Evolutionary conservation across 2,888 invertebrate species (phyloP), one percentile per base, ranked within the genome.

Genomic region (Acrocyrtus sp.): DNA sequence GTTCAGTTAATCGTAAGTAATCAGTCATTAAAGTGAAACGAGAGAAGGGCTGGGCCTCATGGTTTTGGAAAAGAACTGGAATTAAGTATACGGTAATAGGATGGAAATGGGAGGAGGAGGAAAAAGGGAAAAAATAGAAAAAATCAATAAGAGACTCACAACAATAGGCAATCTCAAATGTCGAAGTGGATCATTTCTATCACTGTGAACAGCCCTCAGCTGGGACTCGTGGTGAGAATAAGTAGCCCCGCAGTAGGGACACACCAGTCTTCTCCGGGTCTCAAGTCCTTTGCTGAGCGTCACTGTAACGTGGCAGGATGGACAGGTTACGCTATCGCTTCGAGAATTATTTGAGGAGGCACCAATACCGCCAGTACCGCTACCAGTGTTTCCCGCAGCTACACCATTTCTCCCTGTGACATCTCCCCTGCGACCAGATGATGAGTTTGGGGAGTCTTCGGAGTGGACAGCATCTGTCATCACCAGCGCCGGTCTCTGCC

Each of bases 101-200:
- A 2, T 12, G 17, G 5, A 6, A 17, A 22, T 48, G 10, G 29
- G 54, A 53, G 8, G 22, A 22, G 54, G 29, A 12, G 26, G 29
- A 65, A 66, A 74, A 75, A 65, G 10, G 19, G 43, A 76, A 75
- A 74, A 65, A 1, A 29, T 43, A 50, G 29, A 24, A 56, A 47
- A 80, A n/a, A n/a, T n/a, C n/a, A n/a, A n/a, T n/a, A n/a, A n/a
- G n/a, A n/a, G n/a, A n/a, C 83, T 75, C 78, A 84, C 84, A 41
- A 84, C 84, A 58, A 83, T 83, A 8, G 84, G 84, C 34, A 84
- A 82, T 58, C 83, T 80, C 61, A 84, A 54, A 81, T 82, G 74
- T 80, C 81, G 48, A 74, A 82, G 56, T 79, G 83, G 76, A 82
- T 80, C 80, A 45, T 72, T 82, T 53, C 82, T 82, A 72, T 80